A percentile compares a stretch with the other conserved stretches of the same genome.
These are phyloP conservation scores for Popillia japonica DNA, from an alignment of 1,140 invertebrate genomes.

Conservation along the genomic window DNA sequence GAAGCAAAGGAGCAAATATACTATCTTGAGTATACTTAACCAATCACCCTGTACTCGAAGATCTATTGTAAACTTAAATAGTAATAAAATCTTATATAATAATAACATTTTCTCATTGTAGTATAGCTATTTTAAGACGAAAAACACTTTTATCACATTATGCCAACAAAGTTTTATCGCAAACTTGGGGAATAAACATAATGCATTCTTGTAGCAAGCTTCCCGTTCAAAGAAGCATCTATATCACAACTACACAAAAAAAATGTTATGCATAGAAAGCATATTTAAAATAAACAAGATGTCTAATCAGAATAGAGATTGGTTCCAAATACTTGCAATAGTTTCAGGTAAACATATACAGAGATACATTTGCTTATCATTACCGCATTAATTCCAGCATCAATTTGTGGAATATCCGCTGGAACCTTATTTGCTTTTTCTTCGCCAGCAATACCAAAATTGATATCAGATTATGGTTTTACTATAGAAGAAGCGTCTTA, in stretches of 20 bases:
- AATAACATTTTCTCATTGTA: too few relatives aligned
- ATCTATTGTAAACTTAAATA: too few relatives aligned
- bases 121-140: too few relatives aligned
- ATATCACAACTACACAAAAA: not conserved
- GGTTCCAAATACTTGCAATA: not conserved
- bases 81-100: too few relatives aligned
- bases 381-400: not conserved
- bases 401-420: conserved; percentile 28
- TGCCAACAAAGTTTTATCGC: too few relatives aligned
- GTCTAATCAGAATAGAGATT: not conserved
- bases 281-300: not conserved
- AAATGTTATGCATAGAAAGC: not conserved
- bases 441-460: conserved; percentile 40
- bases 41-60: too few relatives aligned
- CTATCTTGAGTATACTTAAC: too few relatives aligned
- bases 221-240: too few relatives aligned
- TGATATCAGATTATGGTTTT: conserved; percentile 38
- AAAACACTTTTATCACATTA: too few relatives aligned
- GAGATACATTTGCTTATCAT: not conserved
- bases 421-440: not conserved
- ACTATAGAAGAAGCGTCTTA: conserved; percentile 42
- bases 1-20: too few relatives aligned
- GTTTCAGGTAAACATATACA: not conserved
- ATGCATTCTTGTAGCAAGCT: too few relatives aligned
- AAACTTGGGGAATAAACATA: too few relatives aligned